Conservation (phyloP, 2,113 vertebrate species). For the Anhinga rufa region DNA sequence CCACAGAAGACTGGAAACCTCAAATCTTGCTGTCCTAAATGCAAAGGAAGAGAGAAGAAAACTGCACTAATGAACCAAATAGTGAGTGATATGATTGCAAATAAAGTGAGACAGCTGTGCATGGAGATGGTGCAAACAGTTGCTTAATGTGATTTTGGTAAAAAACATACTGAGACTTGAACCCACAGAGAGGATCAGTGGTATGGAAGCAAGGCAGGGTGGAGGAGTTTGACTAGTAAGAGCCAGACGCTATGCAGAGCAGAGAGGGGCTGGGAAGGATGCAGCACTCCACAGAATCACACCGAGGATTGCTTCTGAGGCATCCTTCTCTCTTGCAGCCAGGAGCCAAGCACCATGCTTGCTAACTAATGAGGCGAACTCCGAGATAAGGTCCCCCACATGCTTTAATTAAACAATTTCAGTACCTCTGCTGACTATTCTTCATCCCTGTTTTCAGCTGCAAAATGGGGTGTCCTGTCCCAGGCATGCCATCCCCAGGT, state of each 20-base stretch:
- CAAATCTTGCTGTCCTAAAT: neutral
- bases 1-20: neutral
- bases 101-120: neutral
- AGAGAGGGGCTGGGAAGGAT: neutral
- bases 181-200: neutral
- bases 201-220: neutral
- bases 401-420: neutral
- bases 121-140: neutral
- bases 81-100: neutral
- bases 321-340: neutral
- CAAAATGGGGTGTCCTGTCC: neutral
- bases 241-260: neutral
- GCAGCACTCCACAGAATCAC: neutral
- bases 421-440: neutral
- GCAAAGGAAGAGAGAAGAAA: neutral
- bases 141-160: neutral
- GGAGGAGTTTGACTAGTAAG: neutral
- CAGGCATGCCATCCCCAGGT: neutral
- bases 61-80: accelerated
- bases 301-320: neutral
- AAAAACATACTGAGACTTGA: neutral
- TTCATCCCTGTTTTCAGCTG: neutral
- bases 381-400: neutral
- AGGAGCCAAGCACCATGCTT: neutral
- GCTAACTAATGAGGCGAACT: neutral